Evolutionary conservation across 1,140 invertebrate species (phyloP), one percentile per base, ranked within the genome.

Genomic region (Atopsyche davidsoni): DNA sequence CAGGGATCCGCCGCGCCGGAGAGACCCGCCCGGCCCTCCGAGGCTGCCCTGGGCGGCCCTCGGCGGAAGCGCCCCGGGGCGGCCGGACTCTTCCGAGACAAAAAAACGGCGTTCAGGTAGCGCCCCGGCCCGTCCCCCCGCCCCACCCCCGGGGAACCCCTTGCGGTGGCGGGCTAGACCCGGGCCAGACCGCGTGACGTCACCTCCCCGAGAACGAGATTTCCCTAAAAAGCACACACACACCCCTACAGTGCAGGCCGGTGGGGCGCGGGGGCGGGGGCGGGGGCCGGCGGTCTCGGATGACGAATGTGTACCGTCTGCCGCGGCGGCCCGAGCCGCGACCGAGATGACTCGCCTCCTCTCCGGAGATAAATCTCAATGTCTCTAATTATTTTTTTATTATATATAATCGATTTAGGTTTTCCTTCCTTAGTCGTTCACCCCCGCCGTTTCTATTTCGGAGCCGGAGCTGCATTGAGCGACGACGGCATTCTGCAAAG

Each of bases 41-140:
- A 7, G 7, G 7, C 13, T 28, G 25, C 25, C 7, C 7, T 9
- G 25, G 7, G 7, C 7, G 25, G 25, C 13, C 7, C 25, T n/a
- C 13, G 25, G 7, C 13, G 7, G 25, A 9, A 9, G 7, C 14
- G 35, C 6, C 35, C 6, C 35, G 35, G 35, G 7, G 6, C 38
- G 46, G 25, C 38, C 45, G 25, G 32, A 47, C 43, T 57, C 53
- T 53, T 57, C 55, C 46, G 46, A n/a, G n/a, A n/a, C n/a, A n/a
- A n/a, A n/a, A n/a, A n/a, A n/a, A n/a, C n/a, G n/a, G n/a, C n/a
- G n/a, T n/a, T 31, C 43, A 46, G 3, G 3, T 24, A 17, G 19
- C 36, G 35, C 34, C 39, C 11, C 40, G 22, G 34, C 39, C 48
- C 31, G 10, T 16, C 14, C 21, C 6, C 4, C 16, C 9, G n/a